These are phyloP conservation scores for Luperina nickerlii DNA, from an alignment of 2,888 invertebrate genomes.

Conservation along the genomic window DNA sequence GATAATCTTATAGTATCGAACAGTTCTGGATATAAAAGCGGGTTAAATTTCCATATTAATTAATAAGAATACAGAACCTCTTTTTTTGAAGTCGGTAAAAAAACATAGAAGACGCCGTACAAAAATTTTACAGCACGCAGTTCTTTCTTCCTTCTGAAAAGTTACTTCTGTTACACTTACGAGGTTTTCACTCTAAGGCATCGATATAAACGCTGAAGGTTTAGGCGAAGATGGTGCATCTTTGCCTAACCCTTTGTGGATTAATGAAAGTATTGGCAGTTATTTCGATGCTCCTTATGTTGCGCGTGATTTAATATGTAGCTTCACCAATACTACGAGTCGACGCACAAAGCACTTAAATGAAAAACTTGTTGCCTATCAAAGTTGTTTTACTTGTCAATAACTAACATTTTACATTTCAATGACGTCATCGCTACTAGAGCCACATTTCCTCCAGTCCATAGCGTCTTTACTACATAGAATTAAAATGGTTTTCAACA, in stretches of 20 bases:
- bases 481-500: slow-evolving; percentile 30
- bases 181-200: too few species aligned
- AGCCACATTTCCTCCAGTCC: slow-evolving; percentile 24
- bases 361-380: slow-evolving; percentile 2
- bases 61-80: too few species aligned
- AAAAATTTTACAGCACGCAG: too few species aligned
- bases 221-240: neutral
- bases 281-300: neutral
- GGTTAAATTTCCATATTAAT: too few species aligned
- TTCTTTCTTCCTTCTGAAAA: too few species aligned
- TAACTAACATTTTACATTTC: slow-evolving; percentile 22
- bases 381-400: neutral
- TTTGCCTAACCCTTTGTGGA: neutral
- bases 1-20: too few species aligned
- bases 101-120: too few species aligned
- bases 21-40: too few species aligned
- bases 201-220: too few species aligned
- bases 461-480: slow-evolving; percentile 19
- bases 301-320: neutral
- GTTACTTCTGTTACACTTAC: too few species aligned
- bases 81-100: too few species aligned
- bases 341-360: neutral
- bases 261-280: neutral
- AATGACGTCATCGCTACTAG: neutral
- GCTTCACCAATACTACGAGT: neutral